Base-by-base conservation (phyloP, 2,113 vertebrate species). In the Embiotoca jacksoni region DNA sequence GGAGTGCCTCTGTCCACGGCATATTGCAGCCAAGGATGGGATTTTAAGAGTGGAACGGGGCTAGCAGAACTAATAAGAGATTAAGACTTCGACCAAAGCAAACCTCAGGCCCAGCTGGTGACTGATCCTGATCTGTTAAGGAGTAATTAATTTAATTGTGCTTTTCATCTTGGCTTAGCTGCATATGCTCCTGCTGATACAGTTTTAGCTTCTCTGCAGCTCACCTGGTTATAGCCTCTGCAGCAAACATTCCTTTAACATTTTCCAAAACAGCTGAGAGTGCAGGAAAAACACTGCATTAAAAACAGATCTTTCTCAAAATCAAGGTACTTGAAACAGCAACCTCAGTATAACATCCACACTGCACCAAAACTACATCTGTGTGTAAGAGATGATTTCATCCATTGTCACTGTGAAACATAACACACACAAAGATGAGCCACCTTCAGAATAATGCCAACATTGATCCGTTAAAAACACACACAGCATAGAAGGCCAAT, bases 41-140 rank as follows among this genome's bases (percentile, higher is more conserved):
- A 79, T 83, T 90, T 88, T 78, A 82, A 57, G 78, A 75, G 81
- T 57, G 46, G 64, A 65, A 72, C 78, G 75, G 75, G 68, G 81
- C 65, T 60, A 80, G 82, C 76, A 84, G 78, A 88, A 86, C 75
- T 92, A 88, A 93, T 92, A 91, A 75, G 84, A 90, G 73, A 90
- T 91, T 87, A 91, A 64, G 80, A 82, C 78, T 72, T 67, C 82
- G 84, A 91, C 81, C 73, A 54, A 63, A 72, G 80, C 80, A 75
- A 70, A 87, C 73, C 86, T 87, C n/a, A 50, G 69, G 58, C 67
- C 68, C 81, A 61, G 81, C 77, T 65, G 78, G 88, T 89, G 81
- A 83, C 83, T 75, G 82, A 92, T 91, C 78, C 74, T 65, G 75
- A 80, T 83, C 65, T 75, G 59, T 83, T 86, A 62, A 77, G 83